Evolutionary conservation across 2,888 invertebrate genomes (phyloP), one percentile per base, ranked within the genome.

Genomic region (Crematogaster levior): DNA sequence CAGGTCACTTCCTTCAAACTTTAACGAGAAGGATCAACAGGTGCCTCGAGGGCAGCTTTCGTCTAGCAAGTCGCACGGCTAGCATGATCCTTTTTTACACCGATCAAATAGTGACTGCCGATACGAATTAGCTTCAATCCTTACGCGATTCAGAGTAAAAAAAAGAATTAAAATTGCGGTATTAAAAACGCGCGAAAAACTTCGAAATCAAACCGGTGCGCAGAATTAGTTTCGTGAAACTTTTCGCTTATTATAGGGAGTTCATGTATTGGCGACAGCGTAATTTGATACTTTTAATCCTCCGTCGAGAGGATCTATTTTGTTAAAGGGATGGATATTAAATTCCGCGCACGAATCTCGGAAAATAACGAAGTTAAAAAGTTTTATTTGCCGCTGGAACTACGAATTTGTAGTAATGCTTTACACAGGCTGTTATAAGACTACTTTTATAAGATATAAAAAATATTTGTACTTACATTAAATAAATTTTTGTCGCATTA

Each of bases 21-120:
- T 91, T 91, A 92, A 92, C 91, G 89, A 90, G 91, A 85, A 92
- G 88, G 90, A 93, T 92, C 93, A 93, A 93, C 93, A 93, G 93
- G 93, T 93, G 93, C 90, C 87, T 89, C 89, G 85, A 85, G 89
- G 89, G 89, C n/a, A n/a, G n/a, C n/a, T n/a, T 89, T 91, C 90
- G 90, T 87, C 89, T 85, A 87, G n/a, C n/a, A n/a, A n/a, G 68
- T 79, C 34, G 81, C 70, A 21, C 46, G 40, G 63, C 82, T 90
- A 85, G 79, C 84, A 72, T 82, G 84, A 85, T 82, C 81, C 70
- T 86, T 86, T 88, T 85, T 83, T 74, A 75, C 73, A 72, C 24
- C 12, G 53, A 51, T 7, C 43, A 65, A 61, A 74, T 68, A 68
- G 18, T 21, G 0, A 21, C 43, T 46, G 56, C 24, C 66, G 53